A percentile compares a stretch with the other conserved stretches of the same genome.
Evolutionary conservation across 2,888 invertebrate species (phyloP).

Genomic region (Campaea margaritaria): DNA sequence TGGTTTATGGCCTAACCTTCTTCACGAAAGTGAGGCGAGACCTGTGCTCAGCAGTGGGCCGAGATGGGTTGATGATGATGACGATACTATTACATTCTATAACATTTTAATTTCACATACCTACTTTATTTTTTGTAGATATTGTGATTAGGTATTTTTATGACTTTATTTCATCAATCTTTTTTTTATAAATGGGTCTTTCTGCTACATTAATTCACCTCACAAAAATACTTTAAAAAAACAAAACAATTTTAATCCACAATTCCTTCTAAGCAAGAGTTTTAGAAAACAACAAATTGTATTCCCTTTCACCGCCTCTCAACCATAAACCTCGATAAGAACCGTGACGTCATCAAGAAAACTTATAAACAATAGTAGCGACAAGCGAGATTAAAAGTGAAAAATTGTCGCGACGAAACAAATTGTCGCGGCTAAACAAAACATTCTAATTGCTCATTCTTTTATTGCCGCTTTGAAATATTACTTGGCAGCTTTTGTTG

Average conservation of each 20-base stretch:
- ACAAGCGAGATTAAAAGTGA: constrained; percentile 64
- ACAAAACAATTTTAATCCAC: background rate
- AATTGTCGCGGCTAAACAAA: constrained; percentile 64
- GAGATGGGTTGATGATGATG: no score
- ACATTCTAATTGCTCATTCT: constrained; percentile 64
- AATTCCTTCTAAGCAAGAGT: constrained; percentile 22
- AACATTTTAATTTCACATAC: no score
- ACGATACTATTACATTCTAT: no score
- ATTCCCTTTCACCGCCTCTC: constrained; percentile 42
- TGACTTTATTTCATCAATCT: no score
- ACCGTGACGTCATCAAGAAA: constrained; percentile 55
- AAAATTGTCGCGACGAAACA: constrained; percentile 62
- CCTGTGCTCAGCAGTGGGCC: no score
- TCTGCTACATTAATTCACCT: no score
- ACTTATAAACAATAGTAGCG: constrained; percentile 53
- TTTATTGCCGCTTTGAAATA: constrained; percentile 53
- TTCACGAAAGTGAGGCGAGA: no score
- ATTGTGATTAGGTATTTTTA: no score
- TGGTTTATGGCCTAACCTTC: no score
- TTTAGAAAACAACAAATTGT: constrained; percentile 22
- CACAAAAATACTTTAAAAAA: background rate
- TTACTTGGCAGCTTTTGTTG: constrained; percentile 47
- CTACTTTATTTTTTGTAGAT: no score
- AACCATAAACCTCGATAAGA: constrained; percentile 53
- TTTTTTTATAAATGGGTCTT: no score